Base-by-base conservation (phyloP, 1,140 invertebrate species). In the Tenebrio molitor region DNA sequence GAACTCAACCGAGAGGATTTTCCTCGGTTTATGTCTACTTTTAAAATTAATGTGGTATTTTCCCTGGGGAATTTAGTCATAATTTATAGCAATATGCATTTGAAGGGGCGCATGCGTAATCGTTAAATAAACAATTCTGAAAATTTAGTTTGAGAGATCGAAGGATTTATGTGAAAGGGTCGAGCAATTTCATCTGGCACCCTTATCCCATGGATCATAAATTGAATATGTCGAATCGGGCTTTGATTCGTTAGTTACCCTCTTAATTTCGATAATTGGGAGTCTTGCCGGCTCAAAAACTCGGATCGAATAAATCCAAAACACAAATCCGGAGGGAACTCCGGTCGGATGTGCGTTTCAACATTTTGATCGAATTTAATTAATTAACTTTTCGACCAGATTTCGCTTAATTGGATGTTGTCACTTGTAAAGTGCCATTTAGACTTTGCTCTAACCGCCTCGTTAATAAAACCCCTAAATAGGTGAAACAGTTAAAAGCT, bases 91-190 rank as follows among this genome's bases (percentile, higher is more conserved):
- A 65, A 65, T 39, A 65, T 65, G 63, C 63, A 65, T 65, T 44
- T 58, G 50, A 58, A 44, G 33, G 63, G 2, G 63, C 63, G 63
- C 63, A 65, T 44, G 63, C 63, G 63, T 44, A 41, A 39, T 65
- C 34, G 63, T 65, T 65, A 65, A 65, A 65, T 65, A 65, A 65
- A 65, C 63, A 65, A 65, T 65, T 65, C 63, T 19, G 63, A 65
- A 65, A 65, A 65, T 65, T 65, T 65, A 65, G 63, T 44, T 65
- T 44, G 63, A 44, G 63, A 65, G 63, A 44, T 44, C 39, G 63
- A 41, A 44, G 63, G 34, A 65, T 65, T 65, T 65, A 65, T 39
- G 50, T 29, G 50, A 65, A 65, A 65, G 63, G 63, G 34, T 44
- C 63, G 63, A 25, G 63, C 39, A 65, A 65, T 65, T 63, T 65